Base-by-base conservation (phyloP, 2,888 invertebrate species). In the Ceramica pisi region DNA sequence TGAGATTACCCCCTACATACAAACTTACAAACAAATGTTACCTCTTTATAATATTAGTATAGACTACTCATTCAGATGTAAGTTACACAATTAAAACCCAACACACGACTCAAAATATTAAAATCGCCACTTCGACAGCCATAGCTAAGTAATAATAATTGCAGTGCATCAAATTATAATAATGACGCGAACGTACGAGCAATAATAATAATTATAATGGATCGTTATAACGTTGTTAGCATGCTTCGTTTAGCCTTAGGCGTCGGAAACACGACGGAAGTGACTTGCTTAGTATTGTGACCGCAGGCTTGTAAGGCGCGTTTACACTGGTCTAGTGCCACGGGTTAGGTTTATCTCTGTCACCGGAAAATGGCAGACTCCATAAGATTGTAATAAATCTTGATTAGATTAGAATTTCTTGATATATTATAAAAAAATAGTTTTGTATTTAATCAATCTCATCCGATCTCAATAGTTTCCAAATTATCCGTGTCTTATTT, bases 191-290 rank as follows among this genome's bases (percentile, higher is more conserved):
- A 51, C 56, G 51, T 77, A 73, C 61, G 10, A 48, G 56, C 41
- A 57, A 57, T 31, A 63, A 57, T 31, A 63, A 81, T 57, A 46
- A 63, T 70, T 62, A 66, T 57, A 21, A 21, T 38, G 19, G 70
- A 66, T 78, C 77, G 62, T 78, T 81, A 76, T 70, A 63, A 70
- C 76, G 63, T 71, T 70, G 62, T 81, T 66, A 78, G 57, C 63
- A 66, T 46, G 65, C 65, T 53, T 21, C 19, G 65, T 65, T 56
- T 81, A 76, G 78, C 78, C 78, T 81, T 35, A 81, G 71, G 81
- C 59, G 31, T 81, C 71, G 78, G 81, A 78, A 81, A 70, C 44
- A 23, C 59, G 50, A 56, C 76, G 81, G 78, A 78, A 78, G 81
- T 78, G 50, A 76, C 71, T 78, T 63, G 66, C 81, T 26, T 41